Base-by-base conservation (phyloP, 2,888 invertebrate genomes). In the Phyto melanocephala region DNA sequence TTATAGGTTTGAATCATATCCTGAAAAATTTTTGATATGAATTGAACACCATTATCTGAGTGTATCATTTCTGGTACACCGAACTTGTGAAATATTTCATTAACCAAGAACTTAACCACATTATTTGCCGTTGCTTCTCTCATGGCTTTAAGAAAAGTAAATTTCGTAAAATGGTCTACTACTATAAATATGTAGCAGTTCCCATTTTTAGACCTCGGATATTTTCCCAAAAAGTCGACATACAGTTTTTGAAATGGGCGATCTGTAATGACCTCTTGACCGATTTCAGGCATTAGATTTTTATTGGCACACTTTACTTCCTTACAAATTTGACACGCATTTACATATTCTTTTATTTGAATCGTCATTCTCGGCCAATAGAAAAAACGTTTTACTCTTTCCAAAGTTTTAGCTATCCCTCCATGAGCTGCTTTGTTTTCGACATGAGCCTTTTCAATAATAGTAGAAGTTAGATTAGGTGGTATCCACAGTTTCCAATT, bases 211-310 rank as follows among this genome's bases (percentile, higher is more conserved):
- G n/a, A n/a, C n/a, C n/a, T n/a, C n/a, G n/a, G n/a, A n/a, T n/a
- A n/a, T n/a, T n/a, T n/a, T n/a, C n/a, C n/a, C n/a, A n/a, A 89
- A 0, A 87, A 87, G 4, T 87, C 87, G 76, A 89, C 89, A 0
- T 81, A 79, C 81, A n/a, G 83, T 52, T 17, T 85, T 62, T 58
- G 86, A 87, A 11, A 81, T 22, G 6, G 85, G 81, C n/a, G 7
- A 2, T 15, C 37, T 11, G 37, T 37, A 6, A 10, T 11, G 8
- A 37, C 37, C 11, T 37, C 37, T 37, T 37, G 8, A 10, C 37
- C 37, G 11, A 37, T 37, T 11, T 5, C 11, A 2, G 37, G 37
- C 37, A 5, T 37, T 37, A 37, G 11, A 11, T 37, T 37, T 2
- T 11, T 2, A 11, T 37, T 37, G 3, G 37, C 2, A 2, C n/a